Evolutionary conservation across 2,888 invertebrate species (phyloP), one percentile per base, ranked within the genome.

Genomic region (Sphecodes monilicornis): DNA sequence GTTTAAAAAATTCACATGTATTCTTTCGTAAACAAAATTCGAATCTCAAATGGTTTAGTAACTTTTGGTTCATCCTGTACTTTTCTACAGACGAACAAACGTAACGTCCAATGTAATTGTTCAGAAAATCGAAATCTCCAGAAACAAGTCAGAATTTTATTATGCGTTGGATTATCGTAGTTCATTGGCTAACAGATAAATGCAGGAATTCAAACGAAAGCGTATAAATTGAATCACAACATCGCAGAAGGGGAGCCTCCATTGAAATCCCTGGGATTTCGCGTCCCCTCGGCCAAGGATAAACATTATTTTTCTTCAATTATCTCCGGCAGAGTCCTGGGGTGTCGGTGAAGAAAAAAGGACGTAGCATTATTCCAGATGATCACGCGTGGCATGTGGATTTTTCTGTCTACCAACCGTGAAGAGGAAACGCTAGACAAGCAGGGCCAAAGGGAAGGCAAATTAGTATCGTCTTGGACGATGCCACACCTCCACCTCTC

Each of bases 381-480:
- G 39, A 36, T 26, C 41, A 29, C 41, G n/a, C 22, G 18, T 22
- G 57, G 60, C 32, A 36, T 57, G 64, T 13, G 72, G 64, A 84
- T 76, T 76, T 80, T 85, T 69, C 29, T 32, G 73, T 32, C 54
- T 18, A 54, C 72, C 70, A 64, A 85, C 86, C 90, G 90, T 89
- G 86, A 86, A 88, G 71, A 88, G 90, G 89, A 90, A 86, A 80
- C 70, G 84, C 71, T 76, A 57, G 36, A 80, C 85, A 80, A 80
- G 71, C 68, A 57, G 72, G 72, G 72, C 70, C 41, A 73, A 73
- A 80, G 80, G 68, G 57, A 74, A 64, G 74, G 77, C 78, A 79
- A 89, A 88, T 89, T 87, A 90, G 86, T 84, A 84, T 84, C 89
- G 86, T 83, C 88, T 78, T 77, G 82, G 86, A 75, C 66, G 78